Evolutionary conservation across 2,888 invertebrate species (phyloP).

Genomic region (Rhodophaea formosa): DNA sequence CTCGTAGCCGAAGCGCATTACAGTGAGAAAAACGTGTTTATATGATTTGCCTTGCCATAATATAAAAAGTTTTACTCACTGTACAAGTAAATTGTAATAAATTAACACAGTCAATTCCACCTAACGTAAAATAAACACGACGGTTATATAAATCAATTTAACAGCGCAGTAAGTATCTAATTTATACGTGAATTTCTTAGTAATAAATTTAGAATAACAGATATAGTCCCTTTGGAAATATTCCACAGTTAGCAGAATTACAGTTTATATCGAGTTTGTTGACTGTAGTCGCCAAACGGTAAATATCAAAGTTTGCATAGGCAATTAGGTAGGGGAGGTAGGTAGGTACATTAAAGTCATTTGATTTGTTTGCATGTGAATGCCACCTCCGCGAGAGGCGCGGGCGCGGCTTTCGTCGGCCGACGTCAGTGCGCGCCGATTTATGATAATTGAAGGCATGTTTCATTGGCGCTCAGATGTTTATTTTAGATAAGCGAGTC

Average conservation of each 20-base stretch:
- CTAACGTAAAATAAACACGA: constrained; percentile 13
- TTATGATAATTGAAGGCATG: constrained; percentile 81
- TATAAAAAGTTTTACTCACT: no score
- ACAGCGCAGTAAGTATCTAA: constrained; percentile 9
- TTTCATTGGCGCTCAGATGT: constrained; percentile 78
- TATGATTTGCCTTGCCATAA: no score
- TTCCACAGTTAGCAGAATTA: constrained; percentile 15
- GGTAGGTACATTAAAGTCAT: constrained; percentile 37
- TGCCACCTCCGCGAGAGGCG: constrained; percentile 48
- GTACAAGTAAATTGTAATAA: constrained; percentile 2
- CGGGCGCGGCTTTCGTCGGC: constrained; percentile 67
- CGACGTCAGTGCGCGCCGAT: constrained; percentile 73
- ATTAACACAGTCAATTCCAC: constrained; percentile 1
- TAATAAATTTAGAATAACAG: constrained; percentile 17
- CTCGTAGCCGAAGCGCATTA: background rate
- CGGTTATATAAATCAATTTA: constrained; percentile 15
- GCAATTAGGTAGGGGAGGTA: constrained; percentile 25
- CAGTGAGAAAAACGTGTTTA: background rate
- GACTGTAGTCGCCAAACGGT: constrained; percentile 19
- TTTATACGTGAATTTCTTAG: constrained; percentile 18
- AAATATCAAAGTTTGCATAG: constrained; percentile 36
- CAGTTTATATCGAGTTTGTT: constrained; percentile 15
- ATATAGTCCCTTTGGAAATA: constrained; percentile 17
- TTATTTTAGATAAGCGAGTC: constrained; percentile 78
- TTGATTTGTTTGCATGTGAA: constrained; percentile 56